Percentiles rank a stretch among this genome's conserved stretches.
phyloP scores from a whole-genome alignment of 2,888 invertebrate genomes.

The Leptinotarsa juncta region DNA sequence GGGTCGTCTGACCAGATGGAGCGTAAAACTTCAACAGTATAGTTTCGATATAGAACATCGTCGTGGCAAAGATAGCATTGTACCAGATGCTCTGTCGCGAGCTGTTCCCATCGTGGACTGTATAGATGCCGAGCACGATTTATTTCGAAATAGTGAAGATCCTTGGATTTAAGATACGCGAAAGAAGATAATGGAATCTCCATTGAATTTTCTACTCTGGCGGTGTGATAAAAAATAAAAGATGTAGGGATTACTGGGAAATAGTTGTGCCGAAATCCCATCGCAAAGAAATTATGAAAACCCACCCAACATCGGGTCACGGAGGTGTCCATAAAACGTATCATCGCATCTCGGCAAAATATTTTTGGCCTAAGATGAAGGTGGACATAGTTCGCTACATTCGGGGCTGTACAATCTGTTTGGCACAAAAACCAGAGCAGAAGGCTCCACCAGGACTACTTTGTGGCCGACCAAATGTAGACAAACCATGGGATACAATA shows the following conservation, averaged over 20 bases:
- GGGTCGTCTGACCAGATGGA: conserved; percentile 30
- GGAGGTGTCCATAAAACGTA: conserved; percentile 6
- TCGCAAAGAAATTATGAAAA: background rate
- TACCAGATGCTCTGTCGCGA: conserved; percentile 12
- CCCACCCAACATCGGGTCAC: conserved; percentile 20
- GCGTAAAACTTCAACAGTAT: conserved; percentile 22
- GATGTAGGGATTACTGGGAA: conserved; percentile 21
- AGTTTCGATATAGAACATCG: conserved; percentile 19
- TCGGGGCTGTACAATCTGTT: conserved; percentile 19
- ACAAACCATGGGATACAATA: conserved; percentile 41
- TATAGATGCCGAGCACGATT: background rate
- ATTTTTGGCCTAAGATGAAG: conserved; percentile 32
- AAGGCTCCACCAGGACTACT: conserved; percentile 19
- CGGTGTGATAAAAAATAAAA: background rate
- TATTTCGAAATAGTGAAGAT: background rate
- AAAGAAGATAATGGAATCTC: background rate
- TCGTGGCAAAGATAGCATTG: conserved; percentile 1
- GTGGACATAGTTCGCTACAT: conserved; percentile 3
- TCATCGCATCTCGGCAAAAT: conserved; percentile 2
- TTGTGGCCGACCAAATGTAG: conserved; percentile 3
- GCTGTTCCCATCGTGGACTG: background rate
- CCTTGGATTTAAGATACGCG: conserved; percentile 24
- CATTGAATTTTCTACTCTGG: conserved; percentile 13
- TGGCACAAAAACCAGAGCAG: conserved; percentile 19
- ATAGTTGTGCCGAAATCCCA: conserved; percentile 31